phyloP scores from a whole-genome alignment of 2,888 invertebrate genomes.

The Phyllotreta striolata region DNA sequence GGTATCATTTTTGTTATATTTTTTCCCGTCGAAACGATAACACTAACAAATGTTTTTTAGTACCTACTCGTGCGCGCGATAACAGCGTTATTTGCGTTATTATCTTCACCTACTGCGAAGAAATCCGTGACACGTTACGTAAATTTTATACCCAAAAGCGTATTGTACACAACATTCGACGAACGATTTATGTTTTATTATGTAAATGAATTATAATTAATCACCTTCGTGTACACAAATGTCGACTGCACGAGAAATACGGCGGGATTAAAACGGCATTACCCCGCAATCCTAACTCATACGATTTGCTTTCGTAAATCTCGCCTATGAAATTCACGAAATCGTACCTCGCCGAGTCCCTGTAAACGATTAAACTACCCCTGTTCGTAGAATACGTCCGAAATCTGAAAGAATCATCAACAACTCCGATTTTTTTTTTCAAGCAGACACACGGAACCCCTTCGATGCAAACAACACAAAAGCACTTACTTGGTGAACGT shows the following conservation, averaged over 20 bases:
- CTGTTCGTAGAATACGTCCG: conserved; percentile 35
- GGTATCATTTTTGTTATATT: no score
- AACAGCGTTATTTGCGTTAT: no score
- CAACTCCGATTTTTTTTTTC: no score
- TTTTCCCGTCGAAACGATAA: no score
- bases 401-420: conserved; percentile 43
- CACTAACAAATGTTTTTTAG: no score
- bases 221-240: conserved; percentile 44
- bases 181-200: no score
- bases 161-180: no score
- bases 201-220: conserved; percentile 37
- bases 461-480: conserved; percentile 14
- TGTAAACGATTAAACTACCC: conserved; percentile 41
- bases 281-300: conserved; percentile 60
- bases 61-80: no score
- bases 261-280: conserved; percentile 49
- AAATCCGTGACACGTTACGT: no score
- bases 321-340: conserved; percentile 59
- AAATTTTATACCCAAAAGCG: no score
- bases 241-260: conserved; percentile 40
- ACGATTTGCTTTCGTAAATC: conserved; percentile 57
- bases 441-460: no score
- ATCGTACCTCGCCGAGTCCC: conserved; percentile 50
- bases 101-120: no score
- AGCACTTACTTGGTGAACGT: conserved; percentile 84